Conservation (phyloP, 92 coral and sea anemone genomes). For the Phenganax stokvisi region DNA sequence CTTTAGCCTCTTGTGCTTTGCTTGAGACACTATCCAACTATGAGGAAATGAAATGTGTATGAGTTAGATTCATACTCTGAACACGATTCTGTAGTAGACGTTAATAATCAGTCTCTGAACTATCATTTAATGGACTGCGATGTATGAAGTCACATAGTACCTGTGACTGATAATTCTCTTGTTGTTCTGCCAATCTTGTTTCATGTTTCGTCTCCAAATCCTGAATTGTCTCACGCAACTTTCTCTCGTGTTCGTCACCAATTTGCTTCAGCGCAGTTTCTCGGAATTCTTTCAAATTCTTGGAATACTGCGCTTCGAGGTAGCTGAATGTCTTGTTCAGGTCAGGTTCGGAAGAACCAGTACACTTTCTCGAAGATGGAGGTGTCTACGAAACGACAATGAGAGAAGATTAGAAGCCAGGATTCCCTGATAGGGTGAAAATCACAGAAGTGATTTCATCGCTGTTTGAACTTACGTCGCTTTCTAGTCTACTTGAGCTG, state of each 20-base stretch:
- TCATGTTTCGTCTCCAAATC: conserved; percentile 41
- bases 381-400: neutral
- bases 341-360: conserved; percentile 42
- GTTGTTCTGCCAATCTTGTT: neutral
- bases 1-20: conserved; percentile 10
- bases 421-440: neutral
- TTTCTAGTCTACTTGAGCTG: neutral
- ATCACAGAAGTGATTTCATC: too few species aligned
- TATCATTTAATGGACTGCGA: neutral
- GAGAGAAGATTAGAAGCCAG: neutral
- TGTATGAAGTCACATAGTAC: neutral
- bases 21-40: conserved; percentile 11
- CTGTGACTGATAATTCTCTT: conserved; percentile 2
- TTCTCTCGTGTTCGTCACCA: conserved; percentile 64
- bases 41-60: neutral
- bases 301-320: conserved; percentile 77
- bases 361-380: neutral
- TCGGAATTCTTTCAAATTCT: conserved; percentile 83
- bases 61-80: neutral
- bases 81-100: neutral
- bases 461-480: neutral
- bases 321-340: conserved; percentile 70
- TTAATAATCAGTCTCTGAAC: neutral
- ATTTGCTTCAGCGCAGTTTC: conserved; percentile 73
- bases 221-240: conserved; percentile 70